A percentile compares a stretch with the other conserved stretches of the same genome.
These are phyloP conservation scores for Heterodera filipjevi DNA, from an alignment of 2,888 invertebrate species.

Conservation along the genomic window DNA sequence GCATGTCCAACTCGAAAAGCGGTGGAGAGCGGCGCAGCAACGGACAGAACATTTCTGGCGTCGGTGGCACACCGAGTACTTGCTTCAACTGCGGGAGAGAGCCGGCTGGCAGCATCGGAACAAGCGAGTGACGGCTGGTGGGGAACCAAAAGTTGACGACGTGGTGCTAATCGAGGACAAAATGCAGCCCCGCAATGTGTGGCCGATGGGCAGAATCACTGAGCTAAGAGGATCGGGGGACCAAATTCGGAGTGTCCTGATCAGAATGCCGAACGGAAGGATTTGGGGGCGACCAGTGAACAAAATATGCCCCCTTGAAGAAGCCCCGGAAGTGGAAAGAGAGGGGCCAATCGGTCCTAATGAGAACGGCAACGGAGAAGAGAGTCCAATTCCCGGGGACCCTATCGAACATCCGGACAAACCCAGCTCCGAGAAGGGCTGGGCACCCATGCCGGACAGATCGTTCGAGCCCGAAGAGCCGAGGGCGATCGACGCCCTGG, in stretches of 20 bases:
- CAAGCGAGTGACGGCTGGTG: background rate
- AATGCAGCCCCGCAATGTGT: background rate
- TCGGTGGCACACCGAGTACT: background rate
- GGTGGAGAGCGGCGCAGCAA: background rate
- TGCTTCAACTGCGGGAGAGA: background rate
- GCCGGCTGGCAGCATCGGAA: background rate
- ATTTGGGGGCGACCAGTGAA: constrained; percentile 1
- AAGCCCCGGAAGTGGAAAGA: background rate
- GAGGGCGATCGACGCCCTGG: too few relatives aligned
- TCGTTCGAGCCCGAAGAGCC: too few relatives aligned
- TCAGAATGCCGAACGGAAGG: background rate
- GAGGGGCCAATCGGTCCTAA: background rate
- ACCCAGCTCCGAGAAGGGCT: background rate
- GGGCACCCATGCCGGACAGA: too few relatives aligned
- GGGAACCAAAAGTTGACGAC: background rate
- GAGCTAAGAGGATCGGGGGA: background rate
- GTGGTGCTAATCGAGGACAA: constrained; percentile 10
- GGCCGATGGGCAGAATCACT: background rate
- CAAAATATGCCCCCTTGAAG: constrained; percentile 5
- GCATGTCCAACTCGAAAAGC: background rate
- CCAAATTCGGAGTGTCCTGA: background rate
- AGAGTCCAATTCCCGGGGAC: background rate
- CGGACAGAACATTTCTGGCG: background rate
- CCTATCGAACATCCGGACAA: background rate
- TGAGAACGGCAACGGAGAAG: background rate